phyloP scores from a whole-genome alignment of 2,888 invertebrate species.

The Aproaerema taeniolella region DNA sequence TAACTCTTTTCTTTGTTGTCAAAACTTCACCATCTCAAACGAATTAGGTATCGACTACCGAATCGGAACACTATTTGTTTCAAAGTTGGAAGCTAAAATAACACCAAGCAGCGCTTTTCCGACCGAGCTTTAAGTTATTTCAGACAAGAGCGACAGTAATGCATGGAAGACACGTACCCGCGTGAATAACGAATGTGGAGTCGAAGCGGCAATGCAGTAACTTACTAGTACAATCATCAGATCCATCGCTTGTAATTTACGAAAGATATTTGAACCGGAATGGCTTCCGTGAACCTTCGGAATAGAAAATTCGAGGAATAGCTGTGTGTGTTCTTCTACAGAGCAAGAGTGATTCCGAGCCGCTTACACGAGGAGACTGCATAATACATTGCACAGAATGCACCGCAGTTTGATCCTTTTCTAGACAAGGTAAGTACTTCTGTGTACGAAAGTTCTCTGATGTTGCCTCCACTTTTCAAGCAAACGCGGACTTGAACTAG shows the following conservation, averaged over 20 bases:
- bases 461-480: conserved; percentile 63
- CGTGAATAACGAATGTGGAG: conserved; percentile 21
- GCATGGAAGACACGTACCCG: conserved; percentile 11
- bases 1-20: too few relatives aligned
- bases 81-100: conserved; percentile 7
- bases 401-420: conserved; percentile 74
- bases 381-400: conserved; percentile 75
- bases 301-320: conserved; percentile 58
- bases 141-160: conserved; percentile 12
- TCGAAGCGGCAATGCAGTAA: conserved; percentile 36
- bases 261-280: conserved; percentile 50
- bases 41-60: too few relatives aligned
- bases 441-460: conserved; percentile 63
- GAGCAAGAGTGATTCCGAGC: conserved; percentile 60
- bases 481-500: conserved; percentile 58
- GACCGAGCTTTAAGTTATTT: conserved; percentile 12
- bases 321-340: conserved; percentile 50
- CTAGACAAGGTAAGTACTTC: conserved; percentile 73
- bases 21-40: too few relatives aligned
- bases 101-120: conserved; percentile 4
- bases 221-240: conserved; percentile 39
- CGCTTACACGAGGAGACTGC: conserved; percentile 69
- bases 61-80: too few relatives aligned
- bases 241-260: conserved; percentile 49
- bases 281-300: conserved; percentile 51